Base-by-base conservation (phyloP, 2,797 vertebrate species). In the Hemibagrus guttatus region DNA sequence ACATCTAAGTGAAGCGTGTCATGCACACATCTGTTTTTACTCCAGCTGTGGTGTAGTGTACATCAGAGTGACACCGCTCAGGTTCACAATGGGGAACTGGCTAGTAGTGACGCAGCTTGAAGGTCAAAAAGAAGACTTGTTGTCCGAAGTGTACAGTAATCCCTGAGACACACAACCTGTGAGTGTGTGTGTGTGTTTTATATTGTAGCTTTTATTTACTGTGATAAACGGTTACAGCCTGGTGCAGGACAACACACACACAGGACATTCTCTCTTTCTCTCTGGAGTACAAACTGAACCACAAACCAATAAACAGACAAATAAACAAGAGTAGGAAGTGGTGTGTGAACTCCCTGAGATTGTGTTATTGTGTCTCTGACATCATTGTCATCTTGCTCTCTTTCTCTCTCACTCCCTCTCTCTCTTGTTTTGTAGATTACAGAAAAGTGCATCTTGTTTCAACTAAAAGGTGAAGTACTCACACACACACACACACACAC, bases 391-490 rank as follows among this genome's bases (percentile, higher is more conserved):
- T 84, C 61, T 85, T 42, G 8, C 49, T 56, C 74, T 56, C 49
- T 52, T 26, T 49, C 11, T 42, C 71, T 11, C 31, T 72, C 19
- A 13, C 42, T 28, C 13, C n/a, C 66, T 39, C 66, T 69, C 14
- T 69, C 49, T 84, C 64, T 7, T 59, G 26, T 85, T 63, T 89
- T 86, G 82, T 86, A 92, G 92, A 89, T 92, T 86, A 91, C 88
- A 87, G 88, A 91, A 64, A 83, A 90, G 2, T 83, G 88, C 81
- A 90, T 93, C 74, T 86, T 64, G 12, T 78, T 92, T 49, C 91
- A 89, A 19, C 90, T 91, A 59, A 91, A 91, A 90, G 91, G 91
- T 93, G 91, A 86, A 75, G 5, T 46, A 28, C 72, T 8, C 2
- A 52, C 8, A 31, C 11, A 49, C 79, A 85, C 54, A 52, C 0